phyloP scores from a whole-genome alignment of 1,140 invertebrate species.

The Cherax quadricarinatus region DNA sequence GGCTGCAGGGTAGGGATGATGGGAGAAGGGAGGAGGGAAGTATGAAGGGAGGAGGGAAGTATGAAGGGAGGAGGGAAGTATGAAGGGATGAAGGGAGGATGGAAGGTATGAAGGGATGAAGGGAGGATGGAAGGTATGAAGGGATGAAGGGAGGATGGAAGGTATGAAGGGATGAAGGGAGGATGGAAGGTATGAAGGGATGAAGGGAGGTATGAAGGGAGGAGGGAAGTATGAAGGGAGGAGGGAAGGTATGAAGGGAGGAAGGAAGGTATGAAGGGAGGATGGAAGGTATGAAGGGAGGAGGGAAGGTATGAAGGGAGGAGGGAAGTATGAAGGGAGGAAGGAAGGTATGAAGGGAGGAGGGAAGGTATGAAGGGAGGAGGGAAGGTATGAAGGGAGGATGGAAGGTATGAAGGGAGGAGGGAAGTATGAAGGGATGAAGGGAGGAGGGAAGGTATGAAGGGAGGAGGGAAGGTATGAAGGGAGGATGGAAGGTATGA shows the following conservation, averaged over 20 bases:
- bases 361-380: background rate
- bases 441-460: background rate
- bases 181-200: background rate
- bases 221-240: background rate
- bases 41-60: no score
- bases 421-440: no score
- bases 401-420: no score
- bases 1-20: no score
- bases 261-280: background rate
- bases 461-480: background rate
- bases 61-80: no score
- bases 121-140: background rate
- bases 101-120: no score
- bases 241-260: background rate
- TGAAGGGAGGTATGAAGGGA: background rate
- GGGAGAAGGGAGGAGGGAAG: no score
- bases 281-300: background rate
- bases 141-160: background rate
- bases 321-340: background rate
- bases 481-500: background rate
- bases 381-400: no score
- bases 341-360: background rate
- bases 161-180: background rate
- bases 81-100: no score
- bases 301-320: no score